Conservation (phyloP, 2,113 vertebrate genomes). For the Cebus imitator region DNA sequence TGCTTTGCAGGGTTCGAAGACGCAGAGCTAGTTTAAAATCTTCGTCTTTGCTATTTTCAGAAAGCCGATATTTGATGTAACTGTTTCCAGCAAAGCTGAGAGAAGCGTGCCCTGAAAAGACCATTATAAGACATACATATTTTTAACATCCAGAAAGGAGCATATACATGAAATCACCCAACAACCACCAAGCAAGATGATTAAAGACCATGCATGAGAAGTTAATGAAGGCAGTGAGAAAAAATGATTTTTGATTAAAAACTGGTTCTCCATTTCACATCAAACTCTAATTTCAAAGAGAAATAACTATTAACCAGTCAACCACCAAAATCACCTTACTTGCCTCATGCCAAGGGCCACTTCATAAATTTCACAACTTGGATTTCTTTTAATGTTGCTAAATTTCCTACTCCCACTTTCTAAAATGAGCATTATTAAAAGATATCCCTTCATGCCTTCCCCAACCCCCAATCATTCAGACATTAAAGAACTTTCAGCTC, state of each 20-base stretch:
- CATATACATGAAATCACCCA: slow-evolving; percentile 54
- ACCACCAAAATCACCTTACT: background rate
- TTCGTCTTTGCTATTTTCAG: slow-evolving; percentile 89
- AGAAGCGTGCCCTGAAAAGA: slow-evolving; percentile 93
- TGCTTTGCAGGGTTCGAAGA: slow-evolving; percentile 95
- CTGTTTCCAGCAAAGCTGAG: slow-evolving; percentile 98
- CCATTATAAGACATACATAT: slow-evolving; percentile 68
- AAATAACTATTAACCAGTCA: background rate
- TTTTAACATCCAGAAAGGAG: slow-evolving; percentile 65
- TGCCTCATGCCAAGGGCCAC: background rate
- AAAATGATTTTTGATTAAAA: slow-evolving; percentile 53
- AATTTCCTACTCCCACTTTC: background rate
- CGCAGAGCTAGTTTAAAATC: slow-evolving; percentile 95
- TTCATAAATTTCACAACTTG: background rate
- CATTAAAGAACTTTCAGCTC: background rate
- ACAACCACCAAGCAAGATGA: slow-evolving; percentile 54
- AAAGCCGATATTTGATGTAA: slow-evolving; percentile 96
- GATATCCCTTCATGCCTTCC: background rate
- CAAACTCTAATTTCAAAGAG: background rate
- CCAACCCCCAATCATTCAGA: background rate
- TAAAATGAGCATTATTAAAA: background rate
- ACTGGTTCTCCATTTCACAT: background rate
- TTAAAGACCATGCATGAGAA: slow-evolving; percentile 43
- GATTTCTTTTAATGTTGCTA: background rate
- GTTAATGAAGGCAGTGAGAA: slow-evolving; percentile 53